Base-by-base conservation (phyloP, 2,888 invertebrate genomes). In the Zygothrica quintamaculata region DNA sequence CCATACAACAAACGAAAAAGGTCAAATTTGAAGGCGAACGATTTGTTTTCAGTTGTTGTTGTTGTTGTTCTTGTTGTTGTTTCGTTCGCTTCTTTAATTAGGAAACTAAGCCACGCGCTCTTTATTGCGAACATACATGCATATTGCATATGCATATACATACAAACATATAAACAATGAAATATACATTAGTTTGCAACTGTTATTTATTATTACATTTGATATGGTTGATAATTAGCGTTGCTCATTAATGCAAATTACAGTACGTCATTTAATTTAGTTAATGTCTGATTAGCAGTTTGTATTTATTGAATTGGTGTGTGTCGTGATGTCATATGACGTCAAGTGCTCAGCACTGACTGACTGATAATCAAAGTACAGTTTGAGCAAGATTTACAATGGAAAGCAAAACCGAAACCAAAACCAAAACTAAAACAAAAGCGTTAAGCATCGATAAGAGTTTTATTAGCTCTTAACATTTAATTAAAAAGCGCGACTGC, bases 11-110 rank as follows among this genome's bases (percentile, higher is more conserved):
- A 77, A 85, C 36, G 57, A 77, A 85, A 87, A 82, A 84, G 78
- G 87, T 87, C 81, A 87, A 77, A 74, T 72, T 84, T 61, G 65
- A 84, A 70, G 70, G 50, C 70, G 60, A 61, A 51, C 53, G 61
- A 69, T 77, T 73, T 77, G 70, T 67, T 76, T 69, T 56, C 58
- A 60, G 64, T 68, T 81, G 39, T 64, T 52, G 60, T 44, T 53
- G 47, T 26, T n/a, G n/a, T n/a, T n/a, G n/a, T n/a, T n/a, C n/a
- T n/a, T n/a, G 64, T 68, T 81, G 39, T 64, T 52, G 60, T 44
- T 53, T 44, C 37, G 34, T 55, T 58, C 40, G 26, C 57, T 13
- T 69, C 13, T 69, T 79, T 86, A 84, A 81, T 86, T 86, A 71
- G 74, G 74, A 71, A 76, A 74, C 77, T 71, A 58, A 84, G 66